Evolutionary conservation across 1,140 invertebrate species (phyloP).

Genomic region (Micrasema minimum): DNA sequence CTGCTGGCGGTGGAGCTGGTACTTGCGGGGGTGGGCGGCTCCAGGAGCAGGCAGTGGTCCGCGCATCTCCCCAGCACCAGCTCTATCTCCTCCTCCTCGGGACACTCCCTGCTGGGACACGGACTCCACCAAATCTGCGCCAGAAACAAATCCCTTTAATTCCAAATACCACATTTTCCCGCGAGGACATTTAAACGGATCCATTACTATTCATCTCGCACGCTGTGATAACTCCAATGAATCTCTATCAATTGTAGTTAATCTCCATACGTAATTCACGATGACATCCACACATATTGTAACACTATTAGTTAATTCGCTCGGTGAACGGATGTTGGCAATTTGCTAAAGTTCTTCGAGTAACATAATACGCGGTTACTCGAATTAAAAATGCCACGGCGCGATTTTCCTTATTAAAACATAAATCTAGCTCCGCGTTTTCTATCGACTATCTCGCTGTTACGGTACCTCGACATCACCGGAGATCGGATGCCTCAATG

Average conservation of each 20-base stretch:
- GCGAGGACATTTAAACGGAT: conserved; percentile 38
- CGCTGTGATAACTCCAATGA: conserved; percentile 52
- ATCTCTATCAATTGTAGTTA: conserved; percentile 54
- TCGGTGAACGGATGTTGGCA: conserved; percentile 63
- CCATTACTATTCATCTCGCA: conserved; percentile 50
- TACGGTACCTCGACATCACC: conserved; percentile 72
- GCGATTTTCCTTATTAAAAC: conserved; percentile 32
- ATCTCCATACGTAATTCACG: conserved; percentile 56
- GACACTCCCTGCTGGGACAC: conserved; percentile 78
- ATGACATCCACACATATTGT: conserved; percentile 58
- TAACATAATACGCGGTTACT: conserved; percentile 55
- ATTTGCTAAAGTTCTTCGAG: conserved; percentile 68
- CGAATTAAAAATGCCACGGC: conserved; percentile 46
- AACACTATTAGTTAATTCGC: conserved; percentile 63
- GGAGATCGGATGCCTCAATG: conserved; percentile 74
- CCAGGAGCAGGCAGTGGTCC: conserved; percentile 73
- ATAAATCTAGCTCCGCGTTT: not conserved
- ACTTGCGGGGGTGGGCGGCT: conserved; percentile 50
- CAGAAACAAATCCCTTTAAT: conserved; percentile 46
- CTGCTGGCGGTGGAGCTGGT: conserved; percentile 48
- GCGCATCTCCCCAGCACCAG: conserved; percentile 75
- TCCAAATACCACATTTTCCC: conserved; percentile 36
- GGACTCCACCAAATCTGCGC: conserved; percentile 81
- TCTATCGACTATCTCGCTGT: not conserved
- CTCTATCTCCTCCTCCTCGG: conserved; percentile 76